A percentile compares a stretch with the other conserved stretches of the same genome.
phyloP scores from a whole-genome alignment of 2,113 vertebrate genomes.

The Spheniscus mendiculus region DNA sequence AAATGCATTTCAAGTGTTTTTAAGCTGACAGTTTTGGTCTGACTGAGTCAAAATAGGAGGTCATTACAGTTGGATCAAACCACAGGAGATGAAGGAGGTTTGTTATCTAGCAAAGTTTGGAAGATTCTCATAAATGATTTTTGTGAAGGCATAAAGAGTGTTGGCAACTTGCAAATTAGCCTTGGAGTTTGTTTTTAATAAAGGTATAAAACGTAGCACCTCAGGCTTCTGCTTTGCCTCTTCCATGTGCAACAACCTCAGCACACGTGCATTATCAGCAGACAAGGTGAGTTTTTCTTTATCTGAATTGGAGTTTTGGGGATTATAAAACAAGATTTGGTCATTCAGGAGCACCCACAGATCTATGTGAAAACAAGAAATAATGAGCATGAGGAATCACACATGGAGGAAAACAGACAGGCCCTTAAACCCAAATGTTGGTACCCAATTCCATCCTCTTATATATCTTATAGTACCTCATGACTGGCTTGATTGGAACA shows the following conservation, averaged over 20 bases:
- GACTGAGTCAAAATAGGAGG: not conserved
- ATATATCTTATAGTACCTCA: not conserved
- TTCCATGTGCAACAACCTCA: not conserved
- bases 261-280: not conserved
- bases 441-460: not conserved
- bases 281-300: not conserved
- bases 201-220: not conserved
- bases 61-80: not conserved
- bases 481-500: not conserved
- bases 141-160: not conserved
- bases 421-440: not conserved
- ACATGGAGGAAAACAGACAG: not conserved
- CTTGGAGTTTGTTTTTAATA: constrained; percentile 53
- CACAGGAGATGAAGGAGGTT: not conserved
- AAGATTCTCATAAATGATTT: not conserved
- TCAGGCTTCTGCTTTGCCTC: not conserved
- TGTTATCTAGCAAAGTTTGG: not conserved
- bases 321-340: not conserved
- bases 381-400: not conserved
- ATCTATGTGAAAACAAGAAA: not conserved
- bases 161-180: not conserved
- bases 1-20: not conserved
- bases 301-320: not conserved
- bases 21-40: not conserved
- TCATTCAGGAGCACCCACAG: not conserved